Percentiles rank a stretch among this genome's conserved stretches.
These are phyloP conservation scores for Sapayoa aenigma DNA, from an alignment of 2,113 vertebrate genomes.

Conservation along the genomic window DNA sequence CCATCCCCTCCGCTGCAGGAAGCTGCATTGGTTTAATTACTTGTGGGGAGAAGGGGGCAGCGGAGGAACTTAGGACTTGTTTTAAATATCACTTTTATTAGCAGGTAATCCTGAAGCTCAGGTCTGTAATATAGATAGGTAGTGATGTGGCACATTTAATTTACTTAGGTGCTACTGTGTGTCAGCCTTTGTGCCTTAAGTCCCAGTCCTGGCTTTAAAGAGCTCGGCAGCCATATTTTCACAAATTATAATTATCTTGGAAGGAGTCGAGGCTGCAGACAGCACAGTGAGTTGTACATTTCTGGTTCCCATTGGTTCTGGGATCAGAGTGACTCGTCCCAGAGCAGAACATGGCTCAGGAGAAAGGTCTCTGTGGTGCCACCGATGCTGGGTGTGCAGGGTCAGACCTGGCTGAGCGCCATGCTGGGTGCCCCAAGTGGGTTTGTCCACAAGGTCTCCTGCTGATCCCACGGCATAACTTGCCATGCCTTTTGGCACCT, in stretches of 20 bases:
- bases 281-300: rapidly evolving
- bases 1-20: neutral
- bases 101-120: conserved; percentile 51
- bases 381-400: neutral
- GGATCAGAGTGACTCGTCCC: neutral
- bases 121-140: conserved; percentile 39
- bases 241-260: neutral
- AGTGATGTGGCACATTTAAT: conserved; percentile 42
- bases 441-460: neutral
- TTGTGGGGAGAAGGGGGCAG: conserved; percentile 17
- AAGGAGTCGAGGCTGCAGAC: neutral
- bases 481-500: neutral
- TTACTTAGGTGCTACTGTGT: conserved; percentile 22
- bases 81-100: conserved; percentile 62
- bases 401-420: rapidly evolving
- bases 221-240: neutral
- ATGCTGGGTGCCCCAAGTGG: rapidly evolving
- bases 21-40: neutral
- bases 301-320: neutral
- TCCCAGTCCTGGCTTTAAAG: neutral
- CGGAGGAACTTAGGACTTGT: neutral
- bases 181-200: conserved; percentile 23
- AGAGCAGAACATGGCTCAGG: rapidly evolving
- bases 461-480: rapidly evolving
- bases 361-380: neutral